Evolutionary conservation across 2,888 invertebrate species (phyloP).

Genomic region (Phyllotreta striolata): DNA sequence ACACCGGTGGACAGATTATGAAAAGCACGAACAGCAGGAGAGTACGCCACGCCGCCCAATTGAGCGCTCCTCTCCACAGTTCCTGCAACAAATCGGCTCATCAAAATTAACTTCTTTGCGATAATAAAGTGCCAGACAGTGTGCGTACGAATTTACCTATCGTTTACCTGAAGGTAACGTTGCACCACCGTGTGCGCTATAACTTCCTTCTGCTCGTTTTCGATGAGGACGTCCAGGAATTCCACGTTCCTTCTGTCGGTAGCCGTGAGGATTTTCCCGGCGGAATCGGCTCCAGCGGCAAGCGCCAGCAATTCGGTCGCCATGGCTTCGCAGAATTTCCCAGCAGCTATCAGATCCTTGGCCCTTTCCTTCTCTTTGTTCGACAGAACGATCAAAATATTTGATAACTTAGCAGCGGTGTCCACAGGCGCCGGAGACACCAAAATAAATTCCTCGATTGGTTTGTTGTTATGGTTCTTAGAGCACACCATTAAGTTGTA

Average conservation of each 20-base stretch:
- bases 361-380: constrained; percentile 98
- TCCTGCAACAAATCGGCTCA: no score
- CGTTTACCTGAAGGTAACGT: constrained; percentile 93
- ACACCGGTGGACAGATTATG: constrained; percentile 93
- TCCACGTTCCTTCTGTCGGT: constrained; percentile 94
- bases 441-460: constrained; percentile 96
- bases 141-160: no score
- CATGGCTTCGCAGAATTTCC: constrained; percentile 97
- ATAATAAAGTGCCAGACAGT: no score
- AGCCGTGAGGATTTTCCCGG: constrained; percentile 92
- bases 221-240: constrained; percentile 95
- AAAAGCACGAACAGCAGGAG: constrained; percentile 92
- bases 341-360: constrained; percentile 93
- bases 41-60: constrained; percentile 96
- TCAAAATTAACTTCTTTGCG: no score
- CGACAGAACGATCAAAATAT: constrained; percentile 86
- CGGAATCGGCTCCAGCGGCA: constrained; percentile 93
- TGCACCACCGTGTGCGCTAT: constrained; percentile 98
- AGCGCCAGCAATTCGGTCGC: constrained; percentile 94
- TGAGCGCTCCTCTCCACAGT: constrained; percentile 96
- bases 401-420: constrained; percentile 96
- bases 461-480: constrained; percentile 93
- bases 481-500: constrained; percentile 99
- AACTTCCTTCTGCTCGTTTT: constrained; percentile 98
- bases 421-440: constrained; percentile 99